Evolutionary conservation across 1,140 invertebrate genomes (phyloP), one percentile per base, ranked within the genome.

Genomic region (Ceratina japonica): DNA sequence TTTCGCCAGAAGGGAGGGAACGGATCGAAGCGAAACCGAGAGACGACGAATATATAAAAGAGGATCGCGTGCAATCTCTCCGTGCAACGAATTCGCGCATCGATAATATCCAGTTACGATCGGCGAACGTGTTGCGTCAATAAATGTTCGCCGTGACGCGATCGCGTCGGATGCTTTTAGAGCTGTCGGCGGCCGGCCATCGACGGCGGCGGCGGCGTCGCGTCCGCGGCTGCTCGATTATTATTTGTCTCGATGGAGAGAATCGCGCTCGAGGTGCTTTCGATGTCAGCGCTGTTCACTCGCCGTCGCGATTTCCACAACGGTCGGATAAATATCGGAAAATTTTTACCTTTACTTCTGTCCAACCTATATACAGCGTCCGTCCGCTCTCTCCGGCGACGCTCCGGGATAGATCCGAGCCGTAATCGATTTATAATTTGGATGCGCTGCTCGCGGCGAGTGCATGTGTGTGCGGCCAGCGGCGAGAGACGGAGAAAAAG

Each of bases 211-310:
- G n/a, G n/a, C n/a, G n/a, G 12, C 24, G 8, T 31, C 27, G 27
- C 27, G 27, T 31, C 51, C 51, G 18, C 51, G 20, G 24, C 31
- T 72, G 75, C 75, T 78, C 75, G 68, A 64, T 78, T 78, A 72
- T 78, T 78, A 72, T 78, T 78, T 72, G 49, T 69, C 75, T 72
- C 44, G 68, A 5, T 72, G 69, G 59, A 72, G n/a, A n/a, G 75
- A 37, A 78, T 72, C 68, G 69, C 59, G 75, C 75, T 78, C 69
- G 59, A 78, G 64, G 44, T 66, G 78, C 77, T 75, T 75, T 66
- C 71, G 37, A 74, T 79, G 71, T 74, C 77, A 74, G n/a, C 54
- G n/a, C 16, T 72, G 70, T 44, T 75, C 71, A 27, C 77, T 74
- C 52, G 22, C 37, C 59, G 20, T 52, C 20, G 54, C 22, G n/a